Percentiles rank a stretch among this genome's conserved stretches.
Evolutionary conservation across 2,797 vertebrate species (phyloP).

Genomic region (Numenius phaeopus): DNA sequence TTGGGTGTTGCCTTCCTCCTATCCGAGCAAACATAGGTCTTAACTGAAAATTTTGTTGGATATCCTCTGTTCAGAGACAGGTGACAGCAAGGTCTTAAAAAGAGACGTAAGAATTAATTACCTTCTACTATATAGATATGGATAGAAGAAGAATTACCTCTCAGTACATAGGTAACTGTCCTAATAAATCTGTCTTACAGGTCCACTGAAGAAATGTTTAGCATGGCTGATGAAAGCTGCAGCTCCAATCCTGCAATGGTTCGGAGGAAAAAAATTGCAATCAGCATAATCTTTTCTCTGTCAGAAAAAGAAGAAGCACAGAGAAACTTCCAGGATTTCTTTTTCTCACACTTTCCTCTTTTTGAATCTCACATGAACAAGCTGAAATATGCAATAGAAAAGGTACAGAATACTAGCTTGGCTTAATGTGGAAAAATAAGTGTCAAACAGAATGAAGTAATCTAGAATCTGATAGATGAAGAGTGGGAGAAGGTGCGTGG

Average conservation of each 20-base stretch:
- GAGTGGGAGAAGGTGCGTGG: slow-evolving; percentile 40
- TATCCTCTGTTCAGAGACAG: neutral
- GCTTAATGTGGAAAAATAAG: slow-evolving; percentile 8
- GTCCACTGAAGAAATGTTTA: slow-evolving; percentile 88
- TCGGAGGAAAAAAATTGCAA: slow-evolving; percentile 87
- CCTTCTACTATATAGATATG: neutral
- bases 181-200: slow-evolving; percentile 69
- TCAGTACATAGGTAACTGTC: neutral
- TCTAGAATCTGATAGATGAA: slow-evolving; percentile 35
- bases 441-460: neutral
- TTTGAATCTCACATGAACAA: slow-evolving; percentile 91
- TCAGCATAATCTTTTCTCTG: slow-evolving; percentile 88
- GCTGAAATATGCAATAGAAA: slow-evolving; percentile 88
- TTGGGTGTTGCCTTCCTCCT: neutral
- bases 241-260: slow-evolving; percentile 85
- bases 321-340: slow-evolving; percentile 87
- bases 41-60: neutral
- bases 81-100: neutral
- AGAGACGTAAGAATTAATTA: neutral
- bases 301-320: slow-evolving; percentile 86
- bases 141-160: neutral
- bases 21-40: neutral
- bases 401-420: slow-evolving; percentile 77
- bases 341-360: slow-evolving; percentile 89
- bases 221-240: slow-evolving; percentile 87